Evolutionary conservation across 1,140 invertebrate genomes (phyloP), one percentile per base, ranked within the genome.

Genomic region (Camponotus pennsylvanicus): DNA sequence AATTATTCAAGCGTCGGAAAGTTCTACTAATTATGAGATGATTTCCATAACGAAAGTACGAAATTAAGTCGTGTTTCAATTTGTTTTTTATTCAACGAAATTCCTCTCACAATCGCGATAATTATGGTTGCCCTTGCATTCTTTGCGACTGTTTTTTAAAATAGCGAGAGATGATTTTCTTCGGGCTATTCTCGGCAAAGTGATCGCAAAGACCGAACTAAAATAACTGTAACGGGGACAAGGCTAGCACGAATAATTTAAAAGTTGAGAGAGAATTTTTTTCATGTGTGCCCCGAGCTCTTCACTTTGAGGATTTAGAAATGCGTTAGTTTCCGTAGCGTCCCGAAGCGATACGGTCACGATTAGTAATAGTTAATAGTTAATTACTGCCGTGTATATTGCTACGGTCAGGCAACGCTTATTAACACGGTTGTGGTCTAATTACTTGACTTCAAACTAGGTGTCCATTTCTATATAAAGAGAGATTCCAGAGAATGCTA

Each of bases 401-500:
- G 89, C 79, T 61, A 89, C 91, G 92, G 89, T 93, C 88, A 89
- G 90, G 87, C 85, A 90, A 86, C 88, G 91, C 89, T 93, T 92
- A 93, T 94, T 94, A 94, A 86, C 90, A 67, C 92, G 83, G 93
- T 94, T 89, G 83, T 92, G 93, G 91, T 94, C 93, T 93, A 93
- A 92, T 94, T 94, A 92, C 89, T 85, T 86, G 75, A 82, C 77
- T 57, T 89, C 42, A 66, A 80, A 83, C 59, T 34, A 69, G 34
- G 75, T 45, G 45, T 37, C 11, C 45, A 61, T 61, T 45, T 45
- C 6, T 59, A 18, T 13, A 45, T 8, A 3, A 37, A 40, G 6
- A 34, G 49, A 15, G n/a, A 52, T 52, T 52, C 34, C 5, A 9
- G 3, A 71, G 27, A 73, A 82, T 27, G 49, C 21, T 40, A 66